Evolutionary conservation across 2,888 invertebrate genomes (phyloP), one percentile per base, ranked within the genome.

Genomic region (Agapostemon virescens): DNA sequence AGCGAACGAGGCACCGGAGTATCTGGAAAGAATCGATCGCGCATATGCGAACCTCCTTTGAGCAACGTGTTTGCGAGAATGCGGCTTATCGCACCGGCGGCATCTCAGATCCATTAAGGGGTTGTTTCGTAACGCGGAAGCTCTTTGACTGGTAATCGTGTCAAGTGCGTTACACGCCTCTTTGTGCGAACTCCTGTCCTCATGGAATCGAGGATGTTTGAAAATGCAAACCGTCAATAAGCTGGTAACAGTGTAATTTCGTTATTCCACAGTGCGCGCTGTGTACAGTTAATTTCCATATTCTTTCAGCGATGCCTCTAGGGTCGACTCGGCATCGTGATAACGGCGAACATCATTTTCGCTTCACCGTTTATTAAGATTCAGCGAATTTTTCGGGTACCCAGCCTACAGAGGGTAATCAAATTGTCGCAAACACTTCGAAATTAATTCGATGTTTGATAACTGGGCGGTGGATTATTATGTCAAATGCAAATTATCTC

Each of bases 71-170:
- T 70, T 72, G 75, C 66, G 74, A 88, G 85, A 84, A 81, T 83
- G 85, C 81, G 74, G 88, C 85, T 90, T 89, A 89, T 89, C 88
- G 70, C 79, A 67, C 45, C 68, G 69, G 69, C 74, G 79, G 80
- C 85, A 87, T 88, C 87, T 89, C 81, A 82, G 84, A 85, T 89
- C 89, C 89, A 89, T 90, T 90, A 90, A 87, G 83, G 73, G 83
- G 84, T 82, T 86, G 84, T 84, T 86, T 84, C 85, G 67, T 66
- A 82, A 86, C 85, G 83, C 82, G 85, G 85, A 87, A 87, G 85
- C 85, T 83, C 88, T 90, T 90, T 89, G 88, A 88, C 86, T 85
- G 84, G 87, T 85, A 88, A 89, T 89, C 88, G 87, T 85, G 89
- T 90, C 89, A 88, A 88, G 88, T 88, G 87, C 84, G 83, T 77